Evolutionary conservation across 2,888 invertebrate species (phyloP), one percentile per base, ranked within the genome.

Genomic region (Thecocarcelia acutangulata): DNA sequence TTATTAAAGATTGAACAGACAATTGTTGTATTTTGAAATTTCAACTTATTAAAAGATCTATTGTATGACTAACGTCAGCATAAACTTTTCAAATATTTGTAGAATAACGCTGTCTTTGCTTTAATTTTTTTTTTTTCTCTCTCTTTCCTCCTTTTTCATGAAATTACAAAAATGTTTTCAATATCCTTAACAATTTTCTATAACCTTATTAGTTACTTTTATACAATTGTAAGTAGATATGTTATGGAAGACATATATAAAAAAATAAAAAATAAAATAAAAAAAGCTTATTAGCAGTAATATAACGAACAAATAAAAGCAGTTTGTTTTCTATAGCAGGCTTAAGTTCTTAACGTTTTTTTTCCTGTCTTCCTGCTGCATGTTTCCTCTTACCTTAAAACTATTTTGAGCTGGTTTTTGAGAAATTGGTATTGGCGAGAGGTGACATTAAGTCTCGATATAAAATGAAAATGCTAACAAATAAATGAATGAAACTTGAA

Each of bases 101-200:
- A 54, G 46, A 68, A 68, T 40, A 48, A 17, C 72, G 52, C 50
- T 52, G 46, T 42, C 42, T 48, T 17, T 58, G 58, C n/a, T 40
- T 6, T 42, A 44, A 33, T 63, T 21, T 64, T 24, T 15, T 21
- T 40, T 1, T 21, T n/a, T n/a, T n/a, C n/a, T n/a, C n/a, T n/a
- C n/a, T n/a, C n/a, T n/a, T n/a, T n/a, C n/a, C 28, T 24, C 2
- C 9, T 1, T 33, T 33, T 33, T 8, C 9, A 5, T 48, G 13
- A 15, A 17, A 37, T 17, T 37, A 58, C 21, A 64, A 75, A 59
- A 80, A 74, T 58, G 52, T 59, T 64, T 68, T 33, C 73, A 75
- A 74, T 78, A 70, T 59, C 59, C 78, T 82, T 74, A 78, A 72
- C 64, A 75, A 78, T 82, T 75, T 78, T 42, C 66, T 74, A 19